phyloP scores from a whole-genome alignment of 2,797 vertebrate species.

The Phoeniculus purpureus region DNA sequence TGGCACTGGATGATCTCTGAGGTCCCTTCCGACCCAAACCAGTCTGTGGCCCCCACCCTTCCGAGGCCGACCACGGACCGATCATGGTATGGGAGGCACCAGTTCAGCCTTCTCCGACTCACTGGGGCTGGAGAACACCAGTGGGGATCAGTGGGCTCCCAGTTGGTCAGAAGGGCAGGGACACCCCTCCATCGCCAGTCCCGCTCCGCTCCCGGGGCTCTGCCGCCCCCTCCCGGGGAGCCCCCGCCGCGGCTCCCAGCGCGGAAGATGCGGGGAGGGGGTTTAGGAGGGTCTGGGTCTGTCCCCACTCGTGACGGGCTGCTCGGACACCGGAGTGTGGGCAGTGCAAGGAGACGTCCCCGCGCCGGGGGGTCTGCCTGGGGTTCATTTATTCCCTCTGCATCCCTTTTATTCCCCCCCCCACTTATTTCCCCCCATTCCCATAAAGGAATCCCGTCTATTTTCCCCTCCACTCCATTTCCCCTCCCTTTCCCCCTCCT shows the following conservation, averaged over 20 bases:
- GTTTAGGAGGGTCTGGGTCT: not conserved
- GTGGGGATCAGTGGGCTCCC: not conserved
- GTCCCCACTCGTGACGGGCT: not conserved
- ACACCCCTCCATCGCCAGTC: too few species aligned
- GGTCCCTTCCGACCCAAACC: too few species aligned
- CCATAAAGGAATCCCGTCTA: too few species aligned
- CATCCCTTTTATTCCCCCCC: accelerated
- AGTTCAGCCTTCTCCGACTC: not conserved
- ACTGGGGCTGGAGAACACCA: not conserved
- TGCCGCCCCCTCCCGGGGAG: slow-evolving; percentile 48
- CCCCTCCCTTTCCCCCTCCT: too few species aligned
- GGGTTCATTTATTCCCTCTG: too few species aligned
- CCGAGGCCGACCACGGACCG: not conserved
- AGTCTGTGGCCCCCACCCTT: not conserved
- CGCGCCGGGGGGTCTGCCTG: too few species aligned
- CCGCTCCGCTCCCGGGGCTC: not conserved
- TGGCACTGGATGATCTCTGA: too few species aligned
- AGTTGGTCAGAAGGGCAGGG: not conserved
- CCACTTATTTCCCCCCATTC: too few species aligned
- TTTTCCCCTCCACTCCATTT: too few species aligned
- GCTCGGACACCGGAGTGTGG: too few species aligned
- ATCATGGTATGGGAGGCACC: not conserved
- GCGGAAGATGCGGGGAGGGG: too few species aligned
- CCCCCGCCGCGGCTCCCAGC: not conserved
- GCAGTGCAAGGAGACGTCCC: too few species aligned